Evolutionary conservation across 2,888 invertebrate genomes (phyloP).

Genomic region (Trissolcus brochymenae): DNA sequence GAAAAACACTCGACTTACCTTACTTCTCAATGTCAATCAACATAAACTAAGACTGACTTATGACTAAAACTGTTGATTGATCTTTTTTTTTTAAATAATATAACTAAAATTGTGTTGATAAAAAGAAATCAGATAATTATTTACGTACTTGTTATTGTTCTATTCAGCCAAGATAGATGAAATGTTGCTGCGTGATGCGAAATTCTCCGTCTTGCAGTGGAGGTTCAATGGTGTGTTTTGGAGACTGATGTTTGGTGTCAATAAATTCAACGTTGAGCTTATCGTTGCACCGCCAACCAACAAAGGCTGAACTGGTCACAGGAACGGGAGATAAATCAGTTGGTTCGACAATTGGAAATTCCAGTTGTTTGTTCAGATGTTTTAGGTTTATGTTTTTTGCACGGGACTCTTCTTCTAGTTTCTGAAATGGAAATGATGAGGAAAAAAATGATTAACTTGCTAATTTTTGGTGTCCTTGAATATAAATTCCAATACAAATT

Average conservation of each 20-base stretch:
- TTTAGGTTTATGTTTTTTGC: conserved; percentile 59
- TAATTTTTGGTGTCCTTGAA: too few relatives aligned
- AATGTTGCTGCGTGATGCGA: conserved; percentile 63
- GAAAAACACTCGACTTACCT: too few relatives aligned
- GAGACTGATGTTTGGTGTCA: conserved; percentile 72
- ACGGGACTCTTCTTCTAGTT: conserved; percentile 62
- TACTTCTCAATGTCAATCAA: too few relatives aligned
- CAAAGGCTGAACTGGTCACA: conserved; percentile 71
- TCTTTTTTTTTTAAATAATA: too few relatives aligned
- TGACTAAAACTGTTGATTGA: too few relatives aligned
- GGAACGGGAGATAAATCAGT: conserved; percentile 66
- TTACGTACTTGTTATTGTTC: too few relatives aligned
- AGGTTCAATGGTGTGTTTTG: conserved; percentile 74
- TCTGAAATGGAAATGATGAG: too few relatives aligned
- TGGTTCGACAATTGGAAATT: conserved; percentile 35
- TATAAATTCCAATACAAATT: too few relatives aligned
- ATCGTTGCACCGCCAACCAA: conserved; percentile 76
- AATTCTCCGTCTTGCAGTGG: conserved; percentile 60
- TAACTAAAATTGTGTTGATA: too few relatives aligned
- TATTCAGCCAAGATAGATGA: conserved; percentile 66
- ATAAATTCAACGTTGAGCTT: conserved; percentile 31
- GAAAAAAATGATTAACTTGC: too few relatives aligned
- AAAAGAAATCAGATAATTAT: too few relatives aligned
- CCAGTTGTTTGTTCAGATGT: conserved; percentile 52
- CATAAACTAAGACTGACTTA: too few relatives aligned